Conservation (phyloP, 2,888 invertebrate genomes). For the Rhorus exstirpatorius region DNA sequence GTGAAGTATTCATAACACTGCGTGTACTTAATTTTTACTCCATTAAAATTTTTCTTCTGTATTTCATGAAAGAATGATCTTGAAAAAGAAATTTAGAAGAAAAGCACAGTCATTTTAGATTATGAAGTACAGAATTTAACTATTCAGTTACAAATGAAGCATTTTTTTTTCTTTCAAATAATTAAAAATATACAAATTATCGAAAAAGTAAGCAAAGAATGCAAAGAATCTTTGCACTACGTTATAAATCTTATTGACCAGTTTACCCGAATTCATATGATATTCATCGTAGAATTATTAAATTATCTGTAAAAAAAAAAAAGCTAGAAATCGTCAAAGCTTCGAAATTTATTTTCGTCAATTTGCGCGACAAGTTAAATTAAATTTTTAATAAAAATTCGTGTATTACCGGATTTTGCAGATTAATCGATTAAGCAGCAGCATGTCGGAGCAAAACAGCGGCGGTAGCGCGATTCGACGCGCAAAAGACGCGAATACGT, state of each 20-base stretch:
- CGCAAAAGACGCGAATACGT: constrained; percentile 77
- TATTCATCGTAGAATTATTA: not conserved
- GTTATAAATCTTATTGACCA: not conserved
- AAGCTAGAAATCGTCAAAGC: not conserved
- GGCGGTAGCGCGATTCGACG: constrained; percentile 77
- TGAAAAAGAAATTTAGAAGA: too few relatives aligned
- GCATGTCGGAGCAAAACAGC: constrained; percentile 81
- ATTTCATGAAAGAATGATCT: too few relatives aligned
- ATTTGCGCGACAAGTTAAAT: not conserved
- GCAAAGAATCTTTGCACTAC: not conserved
- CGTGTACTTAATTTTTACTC: too few relatives aligned
- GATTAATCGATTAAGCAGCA: constrained; percentile 80
- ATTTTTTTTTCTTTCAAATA: too few relatives aligned
- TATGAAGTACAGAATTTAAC: too few relatives aligned
- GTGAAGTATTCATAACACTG: too few relatives aligned
- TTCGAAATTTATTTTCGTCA: not conserved
- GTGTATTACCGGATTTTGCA: constrained; percentile 68
- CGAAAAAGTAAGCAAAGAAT: too few relatives aligned
- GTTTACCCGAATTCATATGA: not conserved
- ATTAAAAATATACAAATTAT: not conserved
- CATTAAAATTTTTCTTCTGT: too few relatives aligned
- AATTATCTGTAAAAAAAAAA: not conserved
- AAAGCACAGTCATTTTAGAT: too few relatives aligned
- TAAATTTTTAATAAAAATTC: not conserved
- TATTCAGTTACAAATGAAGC: too few relatives aligned